A percentile compares a stretch with the other conserved stretches of the same genome.
These are phyloP conservation scores for Pristionchus arcanus DNA, from an alignment of 2,888 invertebrate species.

Conservation along the genomic window DNA sequence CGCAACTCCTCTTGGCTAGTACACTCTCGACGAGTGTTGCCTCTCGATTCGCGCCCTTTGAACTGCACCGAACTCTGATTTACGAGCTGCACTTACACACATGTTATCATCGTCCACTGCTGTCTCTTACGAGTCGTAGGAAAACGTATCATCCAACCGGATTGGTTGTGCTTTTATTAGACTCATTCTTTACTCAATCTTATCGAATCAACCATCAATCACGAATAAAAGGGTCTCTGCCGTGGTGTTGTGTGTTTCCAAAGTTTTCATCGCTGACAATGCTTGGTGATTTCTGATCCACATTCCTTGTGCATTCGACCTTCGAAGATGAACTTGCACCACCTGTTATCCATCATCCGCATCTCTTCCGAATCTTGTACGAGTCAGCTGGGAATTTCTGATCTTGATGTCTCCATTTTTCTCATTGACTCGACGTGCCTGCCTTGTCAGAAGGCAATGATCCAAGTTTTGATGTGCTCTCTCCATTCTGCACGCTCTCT, in stretches of 20 bases:
- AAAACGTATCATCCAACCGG: too few species aligned
- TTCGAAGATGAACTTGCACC: not conserved
- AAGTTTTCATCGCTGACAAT: too few species aligned
- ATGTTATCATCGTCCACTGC: not conserved
- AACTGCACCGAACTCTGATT: not conserved
- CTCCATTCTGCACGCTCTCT: not conserved
- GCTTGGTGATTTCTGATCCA: too few species aligned
- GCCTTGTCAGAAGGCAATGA: too few species aligned
- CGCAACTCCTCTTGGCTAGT: not conserved
- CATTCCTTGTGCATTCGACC: too few species aligned
- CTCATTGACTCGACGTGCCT: not conserved
- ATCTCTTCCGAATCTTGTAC: not conserved
- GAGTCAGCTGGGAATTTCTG: constrained; percentile 1
- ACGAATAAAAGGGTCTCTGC: too few species aligned
- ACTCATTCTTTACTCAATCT: too few species aligned
- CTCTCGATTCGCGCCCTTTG: not conserved
- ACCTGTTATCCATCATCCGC: not conserved
- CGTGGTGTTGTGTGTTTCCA: too few species aligned
- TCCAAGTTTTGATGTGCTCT: not conserved
- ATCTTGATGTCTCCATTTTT: not conserved
- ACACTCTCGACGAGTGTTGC: too few species aligned
- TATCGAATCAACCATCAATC: too few species aligned
- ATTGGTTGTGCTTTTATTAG: too few species aligned
- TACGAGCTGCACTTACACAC: not conserved
- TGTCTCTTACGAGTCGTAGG: too few species aligned